A percentile compares a stretch with the other conserved stretches of the same genome.
These are phyloP conservation scores for Seira sanloemensis DNA, from an alignment of 2,888 invertebrate species.

Conservation along the genomic window DNA sequence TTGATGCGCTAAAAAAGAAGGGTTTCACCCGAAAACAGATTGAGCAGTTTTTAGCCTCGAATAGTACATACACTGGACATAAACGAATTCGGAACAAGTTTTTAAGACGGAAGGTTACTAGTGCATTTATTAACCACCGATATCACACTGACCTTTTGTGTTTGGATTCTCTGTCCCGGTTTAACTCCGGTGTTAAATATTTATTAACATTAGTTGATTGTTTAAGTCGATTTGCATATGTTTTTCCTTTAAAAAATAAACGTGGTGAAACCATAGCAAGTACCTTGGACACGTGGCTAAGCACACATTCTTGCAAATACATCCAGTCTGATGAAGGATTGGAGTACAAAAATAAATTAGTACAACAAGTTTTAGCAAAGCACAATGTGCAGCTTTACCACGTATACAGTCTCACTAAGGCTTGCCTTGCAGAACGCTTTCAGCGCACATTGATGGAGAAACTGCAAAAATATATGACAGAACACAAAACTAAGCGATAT, in stretches of 20 bases:
- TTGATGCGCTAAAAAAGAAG: not conserved
- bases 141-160: conserved; percentile 54
- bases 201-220: conserved; percentile 65
- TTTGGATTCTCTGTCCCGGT: conserved; percentile 21
- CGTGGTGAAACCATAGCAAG: conserved; percentile 18
- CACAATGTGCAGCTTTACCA: conserved; percentile 46
- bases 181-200: conserved; percentile 50
- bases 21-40: not conserved
- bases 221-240: conserved; percentile 67
- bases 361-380: not conserved
- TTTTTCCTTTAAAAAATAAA: conserved; percentile 61
- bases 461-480: conserved; percentile 24
- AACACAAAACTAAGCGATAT: conserved; percentile 35
- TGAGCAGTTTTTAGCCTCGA: not conserved
- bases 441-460: conserved; percentile 52
- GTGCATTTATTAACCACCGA: conserved; percentile 39
- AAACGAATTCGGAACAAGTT: not conserved
- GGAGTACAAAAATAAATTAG: conserved; percentile 38
- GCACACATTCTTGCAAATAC: conserved; percentile 16
- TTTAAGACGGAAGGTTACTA: not conserved
- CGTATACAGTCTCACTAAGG: conserved; percentile 58
- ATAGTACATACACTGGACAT: conserved; percentile 1
- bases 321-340: conserved; percentile 54
- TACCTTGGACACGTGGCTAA: conserved; percentile 52
- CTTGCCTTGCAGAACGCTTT: conserved; percentile 49